These are phyloP conservation scores for Miltochrista miniata DNA, from an alignment of 2,888 invertebrate genomes.

Conservation along the genomic window DNA sequence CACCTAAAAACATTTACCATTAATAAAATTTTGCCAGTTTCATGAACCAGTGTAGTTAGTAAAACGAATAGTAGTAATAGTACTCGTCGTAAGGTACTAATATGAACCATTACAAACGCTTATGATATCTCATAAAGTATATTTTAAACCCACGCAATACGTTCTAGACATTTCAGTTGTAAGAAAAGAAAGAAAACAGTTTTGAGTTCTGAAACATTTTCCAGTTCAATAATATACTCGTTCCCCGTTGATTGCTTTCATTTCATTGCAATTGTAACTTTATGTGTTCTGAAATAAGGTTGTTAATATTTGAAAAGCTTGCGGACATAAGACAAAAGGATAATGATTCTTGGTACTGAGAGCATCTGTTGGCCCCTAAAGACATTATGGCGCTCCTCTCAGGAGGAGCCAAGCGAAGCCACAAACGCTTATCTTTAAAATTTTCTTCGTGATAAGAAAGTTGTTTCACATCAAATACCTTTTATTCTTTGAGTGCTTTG, in stretches of 20 bases:
- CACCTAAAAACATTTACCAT: too few species aligned
- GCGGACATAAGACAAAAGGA: constrained; percentile 67
- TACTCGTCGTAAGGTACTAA: too few species aligned
- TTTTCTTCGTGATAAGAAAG: constrained; percentile 23
- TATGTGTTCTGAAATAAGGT: constrained; percentile 35
- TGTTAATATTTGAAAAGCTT: constrained; percentile 26
- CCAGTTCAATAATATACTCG: constrained; percentile 65
- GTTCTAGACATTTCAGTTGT: constrained; percentile 32
- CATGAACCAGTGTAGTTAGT: too few species aligned
- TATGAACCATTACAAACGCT: background rate
- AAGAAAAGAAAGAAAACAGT: constrained; percentile 55
- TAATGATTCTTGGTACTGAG: constrained; percentile 67
- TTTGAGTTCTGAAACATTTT: constrained; percentile 67
- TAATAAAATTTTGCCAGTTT: too few species aligned
- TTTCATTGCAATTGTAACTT: constrained; percentile 35
- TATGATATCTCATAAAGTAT: constrained; percentile 18
- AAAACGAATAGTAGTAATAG: too few species aligned
- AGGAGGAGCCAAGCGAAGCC: constrained; percentile 49
- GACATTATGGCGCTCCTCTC: constrained; percentile 67
- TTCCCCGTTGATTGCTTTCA: constrained; percentile 48
- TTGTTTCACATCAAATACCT: constrained; percentile 27
- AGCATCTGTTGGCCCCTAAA: constrained; percentile 73
- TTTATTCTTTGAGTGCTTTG: constrained; percentile 10
- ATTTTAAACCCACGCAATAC: constrained; percentile 12
- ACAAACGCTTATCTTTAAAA: constrained; percentile 37